Conservation (phyloP, 2,797 vertebrate species). For the Sphenodon punctatus region DNA sequence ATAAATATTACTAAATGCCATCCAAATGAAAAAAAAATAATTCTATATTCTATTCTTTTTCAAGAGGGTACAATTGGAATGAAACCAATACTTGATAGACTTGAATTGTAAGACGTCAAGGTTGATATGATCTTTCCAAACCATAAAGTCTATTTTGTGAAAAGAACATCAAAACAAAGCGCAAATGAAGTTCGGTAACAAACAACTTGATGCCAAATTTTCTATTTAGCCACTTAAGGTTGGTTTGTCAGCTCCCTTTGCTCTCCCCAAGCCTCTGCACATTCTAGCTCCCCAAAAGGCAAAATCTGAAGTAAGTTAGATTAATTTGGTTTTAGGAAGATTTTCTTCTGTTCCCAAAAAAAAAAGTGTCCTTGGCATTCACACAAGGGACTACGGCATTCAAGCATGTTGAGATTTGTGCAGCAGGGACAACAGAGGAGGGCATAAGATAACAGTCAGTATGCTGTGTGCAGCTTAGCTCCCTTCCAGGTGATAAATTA, state of each 20-base stretch:
- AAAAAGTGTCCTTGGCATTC: background rate
- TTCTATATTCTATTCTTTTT: background rate
- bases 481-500: too few relatives aligned
- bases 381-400: background rate
- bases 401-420: background rate
- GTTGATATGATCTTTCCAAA: background rate
- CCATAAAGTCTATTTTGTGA: background rate
- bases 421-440: background rate
- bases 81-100: background rate
- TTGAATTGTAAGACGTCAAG: background rate
- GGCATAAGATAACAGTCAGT: background rate
- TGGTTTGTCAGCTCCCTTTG: too few relatives aligned
- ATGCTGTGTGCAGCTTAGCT: too few relatives aligned
- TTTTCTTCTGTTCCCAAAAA: background rate
- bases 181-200: background rate
- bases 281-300: too few relatives aligned
- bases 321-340: background rate
- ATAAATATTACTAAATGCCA: background rate
- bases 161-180: background rate
- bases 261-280: too few relatives aligned
- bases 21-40: background rate
- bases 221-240: background rate
- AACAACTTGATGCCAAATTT: background rate
- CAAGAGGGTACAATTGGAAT: background rate
- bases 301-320: too few relatives aligned